Conservation (phyloP, 1,140 invertebrate genomes). For the Drosophila simulans region DNA sequence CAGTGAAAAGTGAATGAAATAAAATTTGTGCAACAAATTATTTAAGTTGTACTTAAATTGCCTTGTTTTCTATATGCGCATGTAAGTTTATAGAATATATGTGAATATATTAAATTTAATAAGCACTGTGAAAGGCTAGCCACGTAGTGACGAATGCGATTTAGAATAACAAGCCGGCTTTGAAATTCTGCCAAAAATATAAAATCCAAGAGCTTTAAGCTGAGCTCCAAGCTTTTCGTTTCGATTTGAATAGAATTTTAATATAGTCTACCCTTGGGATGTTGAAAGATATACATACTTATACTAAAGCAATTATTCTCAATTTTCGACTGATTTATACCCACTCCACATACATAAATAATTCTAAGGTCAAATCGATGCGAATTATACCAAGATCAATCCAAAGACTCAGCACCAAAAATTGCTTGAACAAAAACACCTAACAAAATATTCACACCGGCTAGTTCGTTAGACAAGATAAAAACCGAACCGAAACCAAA, state of each 20-base stretch:
- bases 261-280: conserved; percentile 20
- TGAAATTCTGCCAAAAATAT: neutral
- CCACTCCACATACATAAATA: conserved; percentile 21
- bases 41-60: no score
- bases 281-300: neutral
- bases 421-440: neutral
- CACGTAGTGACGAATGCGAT: no score
- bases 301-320: conserved; percentile 29
- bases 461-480: neutral
- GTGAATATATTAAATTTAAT: no score
- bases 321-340: conserved; percentile 40
- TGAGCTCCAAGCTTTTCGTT: conserved; percentile 13
- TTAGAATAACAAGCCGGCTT: conserved; percentile 1
- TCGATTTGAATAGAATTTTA: neutral
- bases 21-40: no score
- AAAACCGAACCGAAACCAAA: neutral
- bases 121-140: no score
- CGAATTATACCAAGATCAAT: conserved; percentile 24
- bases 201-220: conserved; percentile 6
- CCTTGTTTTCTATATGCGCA: no score
- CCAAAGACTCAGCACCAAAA: conserved; percentile 4
- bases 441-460: conserved; percentile 15
- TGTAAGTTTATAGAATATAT: no score
- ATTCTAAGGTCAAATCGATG: conserved; percentile 43
- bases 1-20: no score